Conservation (phyloP, 2,113 vertebrate genomes). For the Melospiza georgiana region DNA sequence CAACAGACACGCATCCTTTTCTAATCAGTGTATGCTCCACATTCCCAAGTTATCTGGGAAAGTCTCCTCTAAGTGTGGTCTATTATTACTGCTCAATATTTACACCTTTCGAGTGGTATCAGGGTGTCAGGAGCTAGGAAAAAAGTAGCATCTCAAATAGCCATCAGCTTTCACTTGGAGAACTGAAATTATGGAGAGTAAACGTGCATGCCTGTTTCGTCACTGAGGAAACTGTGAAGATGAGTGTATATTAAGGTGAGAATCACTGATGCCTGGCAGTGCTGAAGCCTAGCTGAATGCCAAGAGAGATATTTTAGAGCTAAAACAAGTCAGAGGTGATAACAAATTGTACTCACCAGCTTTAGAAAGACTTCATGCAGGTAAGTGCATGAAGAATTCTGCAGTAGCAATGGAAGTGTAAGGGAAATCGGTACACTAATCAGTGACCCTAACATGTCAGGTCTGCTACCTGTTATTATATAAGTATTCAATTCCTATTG, state of each 20-base stretch:
- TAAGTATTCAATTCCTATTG: not conserved
- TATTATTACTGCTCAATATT: not conserved
- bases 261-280: not conserved
- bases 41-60: not conserved
- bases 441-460: not conserved
- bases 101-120: not conserved
- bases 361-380: not conserved
- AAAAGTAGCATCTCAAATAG: not conserved
- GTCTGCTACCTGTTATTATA: not conserved
- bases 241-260: not conserved
- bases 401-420: not conserved
- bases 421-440: not conserved
- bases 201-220: not conserved
- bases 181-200: not conserved
- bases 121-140: not conserved
- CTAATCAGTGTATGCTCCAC: not conserved
- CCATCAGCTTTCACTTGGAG: not conserved
- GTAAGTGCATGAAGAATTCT: not conserved
- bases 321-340: not conserved
- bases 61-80: not conserved
- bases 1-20: not conserved
- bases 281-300: not conserved
- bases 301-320: not conserved
- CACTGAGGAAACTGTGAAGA: not conserved
- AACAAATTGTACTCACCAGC: not conserved